phyloP scores from a whole-genome alignment of 1,140 invertebrate genomes.

The Pogonognathellus flavescens region DNA sequence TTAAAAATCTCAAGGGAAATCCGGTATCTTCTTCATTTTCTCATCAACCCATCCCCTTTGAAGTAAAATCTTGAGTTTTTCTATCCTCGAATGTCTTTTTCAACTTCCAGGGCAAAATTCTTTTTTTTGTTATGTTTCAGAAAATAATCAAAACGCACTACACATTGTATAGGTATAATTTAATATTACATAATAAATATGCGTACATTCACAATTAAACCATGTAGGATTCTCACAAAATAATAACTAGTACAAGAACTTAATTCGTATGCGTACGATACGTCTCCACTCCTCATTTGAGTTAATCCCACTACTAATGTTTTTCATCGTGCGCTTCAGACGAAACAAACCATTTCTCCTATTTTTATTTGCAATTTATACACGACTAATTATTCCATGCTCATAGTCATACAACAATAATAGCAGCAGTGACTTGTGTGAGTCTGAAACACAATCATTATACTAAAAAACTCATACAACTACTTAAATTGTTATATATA shows the following conservation, averaged over 20 bases:
- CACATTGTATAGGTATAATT: neutral
- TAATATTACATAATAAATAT: neutral
- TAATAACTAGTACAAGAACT: neutral
- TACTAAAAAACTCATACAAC: neutral
- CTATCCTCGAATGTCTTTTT: neutral
- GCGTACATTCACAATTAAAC: neutral
- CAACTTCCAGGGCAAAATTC: too few species aligned
- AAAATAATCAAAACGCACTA: neutral
- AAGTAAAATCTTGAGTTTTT: neutral
- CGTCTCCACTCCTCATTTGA: neutral
- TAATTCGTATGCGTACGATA: too few species aligned
- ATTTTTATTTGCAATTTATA: too few species aligned
- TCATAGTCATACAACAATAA: neutral
- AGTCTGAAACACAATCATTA: neutral
- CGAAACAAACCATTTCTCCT: neutral
- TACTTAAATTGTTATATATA: neutral
- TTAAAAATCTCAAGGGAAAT: slow-evolving; percentile 3
- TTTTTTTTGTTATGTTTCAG: too few species aligned
- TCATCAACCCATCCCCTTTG: neutral
- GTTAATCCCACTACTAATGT: neutral
- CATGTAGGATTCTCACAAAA: neutral
- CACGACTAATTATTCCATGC: neutral
- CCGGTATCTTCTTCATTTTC: neutral
- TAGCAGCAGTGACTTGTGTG: neutral
- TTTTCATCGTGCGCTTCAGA: neutral